These are phyloP conservation scores for Heliothis peltigera DNA, from an alignment of 2,888 invertebrate genomes.

Conservation along the genomic window DNA sequence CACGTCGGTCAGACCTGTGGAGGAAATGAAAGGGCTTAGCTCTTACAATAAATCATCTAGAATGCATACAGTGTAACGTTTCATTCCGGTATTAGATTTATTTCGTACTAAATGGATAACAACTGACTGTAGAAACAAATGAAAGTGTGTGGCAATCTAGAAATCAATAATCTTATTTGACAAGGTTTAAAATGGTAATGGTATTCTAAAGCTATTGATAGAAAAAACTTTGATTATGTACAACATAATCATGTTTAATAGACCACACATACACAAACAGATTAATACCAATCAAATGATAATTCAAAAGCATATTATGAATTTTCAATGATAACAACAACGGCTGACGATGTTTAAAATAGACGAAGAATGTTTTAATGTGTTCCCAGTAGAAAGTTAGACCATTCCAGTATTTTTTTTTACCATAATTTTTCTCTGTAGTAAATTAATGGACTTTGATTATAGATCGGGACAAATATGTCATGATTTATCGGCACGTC, in stretches of 20 bases:
- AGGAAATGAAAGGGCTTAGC: conserved; percentile 69
- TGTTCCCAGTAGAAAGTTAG: conserved; percentile 37
- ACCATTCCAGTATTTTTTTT: conserved; percentile 24
- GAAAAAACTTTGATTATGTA: not conserved
- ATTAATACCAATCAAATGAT: conserved; percentile 41
- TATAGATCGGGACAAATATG: conserved; percentile 57
- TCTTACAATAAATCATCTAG: conserved; percentile 45
- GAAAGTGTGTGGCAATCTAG: not conserved
- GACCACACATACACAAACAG: conserved; percentile 7
- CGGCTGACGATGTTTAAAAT: too few species aligned
- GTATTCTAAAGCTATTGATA: not conserved
- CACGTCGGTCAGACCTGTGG: conserved; percentile 60
- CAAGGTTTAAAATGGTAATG: not conserved
- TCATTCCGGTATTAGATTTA: conserved; percentile 38
- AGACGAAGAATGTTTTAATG: too few species aligned
- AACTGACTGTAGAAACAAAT: not conserved
- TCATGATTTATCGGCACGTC: conserved; percentile 58
- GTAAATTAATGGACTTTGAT: conserved; percentile 37
- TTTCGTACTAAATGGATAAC: conserved; percentile 1
- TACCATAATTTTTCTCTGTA: conserved; percentile 22
- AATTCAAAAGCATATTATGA: conserved; percentile 18
- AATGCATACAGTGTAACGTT: conserved; percentile 51
- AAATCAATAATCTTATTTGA: too few species aligned
- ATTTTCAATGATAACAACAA: conserved; percentile 11
- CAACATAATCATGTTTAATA: not conserved